Percentiles rank a stretch among this genome's conserved stretches.
Evolutionary conservation across 2,113 vertebrate species (phyloP).

Genomic region (Pituophis catenifer): DNA sequence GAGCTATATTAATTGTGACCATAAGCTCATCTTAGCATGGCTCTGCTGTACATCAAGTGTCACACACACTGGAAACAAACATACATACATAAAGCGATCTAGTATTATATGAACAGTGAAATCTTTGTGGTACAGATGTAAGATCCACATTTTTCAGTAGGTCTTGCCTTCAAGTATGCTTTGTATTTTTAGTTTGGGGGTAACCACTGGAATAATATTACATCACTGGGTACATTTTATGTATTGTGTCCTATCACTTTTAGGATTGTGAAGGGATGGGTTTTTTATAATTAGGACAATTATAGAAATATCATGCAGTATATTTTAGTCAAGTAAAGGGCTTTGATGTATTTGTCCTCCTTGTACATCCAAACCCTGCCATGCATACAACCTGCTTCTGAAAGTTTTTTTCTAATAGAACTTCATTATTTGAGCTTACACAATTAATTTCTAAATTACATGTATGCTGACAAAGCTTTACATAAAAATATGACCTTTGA

Average conservation of each 20-base stretch:
- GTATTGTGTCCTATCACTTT: neutral
- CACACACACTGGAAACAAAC: neutral
- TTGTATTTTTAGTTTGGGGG: neutral
- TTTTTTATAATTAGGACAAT: neutral
- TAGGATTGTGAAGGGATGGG: neutral
- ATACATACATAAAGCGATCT: neutral
- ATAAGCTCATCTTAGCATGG: neutral
- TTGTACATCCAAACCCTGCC: neutral
- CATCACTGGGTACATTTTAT: neutral
- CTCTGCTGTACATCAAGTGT: neutral
- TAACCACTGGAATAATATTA: neutral
- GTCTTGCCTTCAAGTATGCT: neutral
- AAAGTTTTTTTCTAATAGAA: neutral
- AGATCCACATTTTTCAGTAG: neutral
- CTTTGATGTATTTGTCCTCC: neutral
- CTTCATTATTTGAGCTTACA: neutral
- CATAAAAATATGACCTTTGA: conserved; percentile 46
- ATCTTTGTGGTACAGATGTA: neutral
- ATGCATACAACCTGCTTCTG: neutral
- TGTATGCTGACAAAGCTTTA: conserved; percentile 25
- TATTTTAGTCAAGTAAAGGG: neutral
- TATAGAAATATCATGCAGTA: neutral
- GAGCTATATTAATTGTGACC: neutral
- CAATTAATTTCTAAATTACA: neutral
- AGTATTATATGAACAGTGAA: neutral